Evolutionary conservation across 1,140 invertebrate species (phyloP).

Genomic region (Megathymus violae): DNA sequence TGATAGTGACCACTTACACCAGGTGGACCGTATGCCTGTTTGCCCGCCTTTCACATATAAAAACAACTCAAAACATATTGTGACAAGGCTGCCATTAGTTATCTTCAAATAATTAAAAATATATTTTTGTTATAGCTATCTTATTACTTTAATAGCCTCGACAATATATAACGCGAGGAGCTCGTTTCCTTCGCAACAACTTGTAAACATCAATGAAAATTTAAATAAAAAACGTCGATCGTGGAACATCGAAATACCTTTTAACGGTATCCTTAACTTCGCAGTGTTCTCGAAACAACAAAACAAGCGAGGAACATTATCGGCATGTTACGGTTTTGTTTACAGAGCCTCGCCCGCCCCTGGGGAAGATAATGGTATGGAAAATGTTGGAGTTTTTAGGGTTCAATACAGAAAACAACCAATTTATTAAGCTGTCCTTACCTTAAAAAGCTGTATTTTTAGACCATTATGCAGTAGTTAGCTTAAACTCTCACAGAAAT

Average conservation of each 20-base stretch:
- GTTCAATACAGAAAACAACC: neutral
- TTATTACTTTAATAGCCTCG: neutral
- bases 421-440: too few relatives aligned
- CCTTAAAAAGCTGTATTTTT: too few relatives aligned
- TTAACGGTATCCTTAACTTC: conserved; percentile 36
- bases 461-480: too few relatives aligned
- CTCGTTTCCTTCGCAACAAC: conserved; percentile 24
- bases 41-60: too few relatives aligned
- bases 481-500: too few relatives aligned
- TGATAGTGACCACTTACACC: too few relatives aligned
- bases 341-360: conserved; percentile 36
- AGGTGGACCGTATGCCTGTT: too few relatives aligned
- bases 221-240: conserved; percentile 29
- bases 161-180: neutral
- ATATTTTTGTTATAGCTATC: neutral
- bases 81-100: too few relatives aligned
- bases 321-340: conserved; percentile 54
- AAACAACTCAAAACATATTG: too few relatives aligned
- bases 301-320: conserved; percentile 44
- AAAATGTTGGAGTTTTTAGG: conserved; percentile 19
- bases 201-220: conserved; percentile 34
- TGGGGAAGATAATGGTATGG: conserved; percentile 37
- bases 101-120: neutral
- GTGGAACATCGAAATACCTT: conserved; percentile 39
- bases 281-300: conserved; percentile 39